Percentiles rank a stretch among this genome's conserved stretches.
Evolutionary conservation across 2,888 invertebrate species (phyloP).

Genomic region (Mimachlamys varia): DNA sequence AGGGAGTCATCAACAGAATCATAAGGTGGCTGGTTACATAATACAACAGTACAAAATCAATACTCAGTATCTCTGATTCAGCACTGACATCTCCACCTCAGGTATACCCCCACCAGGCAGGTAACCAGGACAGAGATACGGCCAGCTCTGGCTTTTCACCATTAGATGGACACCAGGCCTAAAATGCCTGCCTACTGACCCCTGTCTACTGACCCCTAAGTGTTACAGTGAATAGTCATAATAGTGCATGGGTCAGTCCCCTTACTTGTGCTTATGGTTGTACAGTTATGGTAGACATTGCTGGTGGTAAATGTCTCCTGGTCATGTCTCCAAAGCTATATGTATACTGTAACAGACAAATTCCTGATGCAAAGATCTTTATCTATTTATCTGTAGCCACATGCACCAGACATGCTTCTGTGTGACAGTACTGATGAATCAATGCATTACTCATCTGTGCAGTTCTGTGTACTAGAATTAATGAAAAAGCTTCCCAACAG

Average conservation of each 20-base stretch:
- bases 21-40: too few species aligned
- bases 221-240: not conserved
- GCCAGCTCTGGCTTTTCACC: too few species aligned
- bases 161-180: too few species aligned
- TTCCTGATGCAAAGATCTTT: not conserved
- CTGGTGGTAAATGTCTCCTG: not conserved
- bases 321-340: too few species aligned
- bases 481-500: not conserved
- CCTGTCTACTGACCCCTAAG: not conserved
- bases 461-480: not conserved
- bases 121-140: too few species aligned
- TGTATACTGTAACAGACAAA: not conserved
- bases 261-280: not conserved
- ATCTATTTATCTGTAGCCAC: not conserved
- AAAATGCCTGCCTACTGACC: not conserved
- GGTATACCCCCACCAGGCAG: too few species aligned
- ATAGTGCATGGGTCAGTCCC: not conserved
- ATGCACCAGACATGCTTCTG: not conserved
- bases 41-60: too few species aligned
- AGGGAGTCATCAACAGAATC: too few species aligned
- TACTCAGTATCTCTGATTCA: too few species aligned
- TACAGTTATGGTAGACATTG: not conserved
- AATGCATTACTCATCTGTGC: constrained; percentile 13
- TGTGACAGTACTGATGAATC: not conserved
- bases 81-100: too few species aligned